phyloP scores from a whole-genome alignment of 2,888 invertebrate genomes.

The Oligia fasciuncula region DNA sequence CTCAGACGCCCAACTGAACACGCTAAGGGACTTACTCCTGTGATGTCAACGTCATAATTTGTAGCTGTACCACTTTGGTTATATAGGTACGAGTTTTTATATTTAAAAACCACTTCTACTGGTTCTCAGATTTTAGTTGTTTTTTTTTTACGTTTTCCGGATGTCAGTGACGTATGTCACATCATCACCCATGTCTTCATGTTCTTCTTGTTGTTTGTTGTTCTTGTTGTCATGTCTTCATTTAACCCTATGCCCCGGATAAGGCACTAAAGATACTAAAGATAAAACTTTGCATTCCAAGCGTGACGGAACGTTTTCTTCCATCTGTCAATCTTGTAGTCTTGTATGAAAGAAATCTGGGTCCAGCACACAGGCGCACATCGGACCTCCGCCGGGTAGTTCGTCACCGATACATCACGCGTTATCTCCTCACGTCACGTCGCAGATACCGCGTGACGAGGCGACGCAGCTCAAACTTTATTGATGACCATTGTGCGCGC shows the following conservation, averaged over 20 bases:
- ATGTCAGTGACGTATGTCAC: not conserved
- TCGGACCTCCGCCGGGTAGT: slow-evolving; percentile 38
- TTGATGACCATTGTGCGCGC: slow-evolving; percentile 66
- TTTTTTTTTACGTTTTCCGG: not conserved
- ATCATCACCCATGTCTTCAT: too few relatives aligned
- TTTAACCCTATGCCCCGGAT: not conserved
- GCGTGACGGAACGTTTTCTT: not conserved
- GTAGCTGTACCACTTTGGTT: not conserved
- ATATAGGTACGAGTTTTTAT: not conserved
- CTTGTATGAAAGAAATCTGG: slow-evolving; percentile 16
- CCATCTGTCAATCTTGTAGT: slow-evolving; percentile 17
- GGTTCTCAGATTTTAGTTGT: not conserved
- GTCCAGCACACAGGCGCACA: slow-evolving; percentile 37
- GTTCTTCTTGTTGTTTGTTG: too few relatives aligned
- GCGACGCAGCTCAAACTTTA: slow-evolving; percentile 59
- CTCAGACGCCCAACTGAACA: too few relatives aligned
- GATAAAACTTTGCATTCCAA: not conserved
- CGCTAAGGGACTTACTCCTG: not conserved
- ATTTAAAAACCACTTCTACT: not conserved
- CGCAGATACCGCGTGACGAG: slow-evolving; percentile 58
- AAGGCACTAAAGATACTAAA: not conserved
- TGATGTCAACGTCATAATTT: not conserved
- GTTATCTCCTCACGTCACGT: slow-evolving; percentile 60
- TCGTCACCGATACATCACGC: slow-evolving; percentile 61
- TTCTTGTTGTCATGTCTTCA: not conserved